Evolutionary conservation across 2,113 vertebrate genomes (phyloP).

Genomic region (Calyptomena viridis): DNA sequence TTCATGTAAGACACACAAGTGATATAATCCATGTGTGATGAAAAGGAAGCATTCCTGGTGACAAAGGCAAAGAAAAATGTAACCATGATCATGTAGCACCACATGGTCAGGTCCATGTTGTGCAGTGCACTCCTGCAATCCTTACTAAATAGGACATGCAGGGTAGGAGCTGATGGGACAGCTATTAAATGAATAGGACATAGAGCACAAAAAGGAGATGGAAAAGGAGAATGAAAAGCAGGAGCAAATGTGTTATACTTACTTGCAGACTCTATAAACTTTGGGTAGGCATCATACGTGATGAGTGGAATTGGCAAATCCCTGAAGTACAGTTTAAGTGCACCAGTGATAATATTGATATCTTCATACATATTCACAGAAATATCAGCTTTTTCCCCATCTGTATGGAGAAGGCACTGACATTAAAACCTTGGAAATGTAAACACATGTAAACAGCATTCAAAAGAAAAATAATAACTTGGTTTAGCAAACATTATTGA

Average conservation of each 20-base stretch:
- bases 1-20: neutral
- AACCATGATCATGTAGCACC: fast-evolving
- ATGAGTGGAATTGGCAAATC: conserved; percentile 98
- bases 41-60: neutral
- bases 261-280: conserved; percentile 97
- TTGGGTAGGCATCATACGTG: conserved; percentile 96
- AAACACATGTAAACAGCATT: neutral
- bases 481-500: conserved; percentile 11
- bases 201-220: neutral
- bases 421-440: conserved; percentile 36
- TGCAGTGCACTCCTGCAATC: neutral
- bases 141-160: neutral
- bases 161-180: neutral
- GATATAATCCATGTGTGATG: neutral
- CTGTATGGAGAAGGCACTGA: conserved; percentile 71
- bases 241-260: conserved; percentile 59
- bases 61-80: neutral
- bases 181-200: neutral
- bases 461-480: neutral
- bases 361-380: conserved; percentile 96
- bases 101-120: fast-evolving
- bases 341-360: conserved; percentile 98
- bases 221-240: neutral
- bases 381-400: conserved; percentile 97
- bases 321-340: conserved; percentile 99